Evolutionary conservation across 2,888 invertebrate genomes (phyloP).

Genomic region (Coenonympha arcania): DNA sequence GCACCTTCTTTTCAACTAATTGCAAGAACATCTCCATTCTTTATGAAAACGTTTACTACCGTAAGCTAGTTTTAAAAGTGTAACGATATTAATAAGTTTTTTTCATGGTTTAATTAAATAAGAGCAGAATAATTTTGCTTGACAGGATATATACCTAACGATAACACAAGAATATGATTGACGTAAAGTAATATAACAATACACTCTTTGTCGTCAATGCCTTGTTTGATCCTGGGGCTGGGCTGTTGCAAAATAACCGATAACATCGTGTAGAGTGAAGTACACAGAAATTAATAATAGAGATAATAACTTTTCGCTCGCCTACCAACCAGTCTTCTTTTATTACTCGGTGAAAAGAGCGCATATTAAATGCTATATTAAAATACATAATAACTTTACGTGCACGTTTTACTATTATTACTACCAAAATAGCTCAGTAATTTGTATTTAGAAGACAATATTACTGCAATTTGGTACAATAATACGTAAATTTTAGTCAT

Average conservation of each 20-base stretch:
- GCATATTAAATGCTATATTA: background rate
- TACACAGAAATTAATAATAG: conserved; percentile 18
- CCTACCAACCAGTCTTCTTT: conserved; percentile 5
- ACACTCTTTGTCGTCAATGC: background rate
- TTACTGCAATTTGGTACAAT: too few species aligned
- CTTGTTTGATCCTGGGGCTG: conserved; percentile 6
- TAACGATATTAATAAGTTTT: too few species aligned
- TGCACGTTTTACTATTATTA: too few species aligned
- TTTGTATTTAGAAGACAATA: too few species aligned
- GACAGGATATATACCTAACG: background rate
- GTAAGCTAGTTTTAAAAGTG: too few species aligned
- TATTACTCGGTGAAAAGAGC: conserved; percentile 10
- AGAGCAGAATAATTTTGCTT: background rate
- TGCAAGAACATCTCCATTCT: too few species aligned
- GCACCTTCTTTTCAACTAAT: too few species aligned
- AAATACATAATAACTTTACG: background rate
- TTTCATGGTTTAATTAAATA: too few species aligned
- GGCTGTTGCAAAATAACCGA: conserved; percentile 11
- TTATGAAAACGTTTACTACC: too few species aligned
- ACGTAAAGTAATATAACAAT: background rate
- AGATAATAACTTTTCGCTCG: conserved; percentile 11
- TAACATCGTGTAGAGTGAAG: conserved; percentile 13
- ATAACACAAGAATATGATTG: background rate
- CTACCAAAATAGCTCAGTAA: too few species aligned
- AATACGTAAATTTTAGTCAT: background rate